phyloP scores from a whole-genome alignment of 2,888 invertebrate genomes.

The Lamellibrachia satsuma region DNA sequence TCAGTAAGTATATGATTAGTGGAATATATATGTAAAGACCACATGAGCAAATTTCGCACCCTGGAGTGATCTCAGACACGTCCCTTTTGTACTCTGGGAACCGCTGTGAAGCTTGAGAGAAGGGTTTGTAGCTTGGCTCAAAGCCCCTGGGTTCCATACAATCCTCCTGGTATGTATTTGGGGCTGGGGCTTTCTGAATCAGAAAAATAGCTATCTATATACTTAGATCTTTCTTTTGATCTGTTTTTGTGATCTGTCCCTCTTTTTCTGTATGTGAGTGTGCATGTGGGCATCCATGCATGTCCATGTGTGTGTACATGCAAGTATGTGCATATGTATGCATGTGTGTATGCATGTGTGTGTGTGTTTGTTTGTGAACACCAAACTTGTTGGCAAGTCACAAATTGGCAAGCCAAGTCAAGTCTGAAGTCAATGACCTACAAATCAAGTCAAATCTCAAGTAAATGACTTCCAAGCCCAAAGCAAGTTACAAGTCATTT shows the following conservation, averaged over 20 bases:
- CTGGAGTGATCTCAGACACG: slow-evolving; percentile 58
- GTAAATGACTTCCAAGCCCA: too few species aligned
- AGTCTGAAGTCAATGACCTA: too few species aligned
- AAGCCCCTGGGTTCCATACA: slow-evolving; percentile 51
- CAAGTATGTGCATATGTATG: background rate
- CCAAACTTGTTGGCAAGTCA: too few species aligned
- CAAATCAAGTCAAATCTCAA: too few species aligned
- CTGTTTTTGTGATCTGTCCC: background rate
- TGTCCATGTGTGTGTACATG: background rate
- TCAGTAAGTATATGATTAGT: background rate
- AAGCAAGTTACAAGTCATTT: too few species aligned
- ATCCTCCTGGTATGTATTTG: slow-evolving; percentile 32
- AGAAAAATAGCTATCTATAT: background rate
- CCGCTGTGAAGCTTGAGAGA: slow-evolving; percentile 56
- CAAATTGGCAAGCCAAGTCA: too few species aligned
- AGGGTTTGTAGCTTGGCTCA: slow-evolving; percentile 57
- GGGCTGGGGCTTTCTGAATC: slow-evolving; percentile 20
- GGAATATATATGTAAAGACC: background rate
- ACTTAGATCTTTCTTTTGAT: background rate
- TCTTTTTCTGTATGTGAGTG: background rate
- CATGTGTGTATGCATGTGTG: background rate
- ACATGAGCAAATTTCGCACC: slow-evolving; percentile 47
- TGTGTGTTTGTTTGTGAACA: slow-evolving; percentile 17
- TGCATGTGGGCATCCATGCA: background rate
- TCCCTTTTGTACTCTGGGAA: slow-evolving; percentile 57